Percentiles rank a stretch among this genome's conserved stretches.
phyloP scores from a whole-genome alignment of 2,797 vertebrate species.

The Microctenopoma steveboyesi region DNA sequence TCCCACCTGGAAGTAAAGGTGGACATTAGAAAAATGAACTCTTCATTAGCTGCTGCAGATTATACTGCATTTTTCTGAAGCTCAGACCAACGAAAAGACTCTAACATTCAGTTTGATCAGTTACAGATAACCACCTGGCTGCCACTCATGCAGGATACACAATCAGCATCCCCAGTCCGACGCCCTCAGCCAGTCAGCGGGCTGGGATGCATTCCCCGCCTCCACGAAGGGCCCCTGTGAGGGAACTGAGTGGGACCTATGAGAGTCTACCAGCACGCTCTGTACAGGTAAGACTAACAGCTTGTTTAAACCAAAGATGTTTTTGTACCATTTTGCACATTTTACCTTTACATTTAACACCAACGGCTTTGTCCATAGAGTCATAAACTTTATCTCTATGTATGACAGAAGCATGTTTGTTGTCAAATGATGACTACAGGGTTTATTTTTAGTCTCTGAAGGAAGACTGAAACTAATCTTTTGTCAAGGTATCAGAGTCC shows the following conservation, averaged over 20 bases:
- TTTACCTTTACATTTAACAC: too few relatives aligned
- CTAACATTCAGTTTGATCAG: constrained; percentile 27
- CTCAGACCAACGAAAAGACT: background rate
- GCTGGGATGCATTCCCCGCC: constrained; percentile 95
- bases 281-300: constrained; percentile 81
- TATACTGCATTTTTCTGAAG: background rate
- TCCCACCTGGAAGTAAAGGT: constrained; percentile 30
- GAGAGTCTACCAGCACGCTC: constrained; percentile 91
- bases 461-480: too few relatives aligned
- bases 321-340: too few relatives aligned
- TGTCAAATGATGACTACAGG: too few relatives aligned
- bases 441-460: too few relatives aligned
- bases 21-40: constrained; percentile 10
- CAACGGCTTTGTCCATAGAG: too few relatives aligned
- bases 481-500: constrained; percentile 83
- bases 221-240: constrained; percentile 83
- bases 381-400: too few relatives aligned
- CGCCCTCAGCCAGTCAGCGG: constrained; percentile 76
- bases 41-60: background rate
- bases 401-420: too few relatives aligned
- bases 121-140: constrained; percentile 71
- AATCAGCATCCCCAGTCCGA: constrained; percentile 78
- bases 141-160: constrained; percentile 70
- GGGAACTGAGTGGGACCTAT: constrained; percentile 89
- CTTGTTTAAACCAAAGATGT: too few relatives aligned